Evolutionary conservation across 2,888 invertebrate genomes (phyloP), one percentile per base, ranked within the genome.

Genomic region (Acleris emargana): DNA sequence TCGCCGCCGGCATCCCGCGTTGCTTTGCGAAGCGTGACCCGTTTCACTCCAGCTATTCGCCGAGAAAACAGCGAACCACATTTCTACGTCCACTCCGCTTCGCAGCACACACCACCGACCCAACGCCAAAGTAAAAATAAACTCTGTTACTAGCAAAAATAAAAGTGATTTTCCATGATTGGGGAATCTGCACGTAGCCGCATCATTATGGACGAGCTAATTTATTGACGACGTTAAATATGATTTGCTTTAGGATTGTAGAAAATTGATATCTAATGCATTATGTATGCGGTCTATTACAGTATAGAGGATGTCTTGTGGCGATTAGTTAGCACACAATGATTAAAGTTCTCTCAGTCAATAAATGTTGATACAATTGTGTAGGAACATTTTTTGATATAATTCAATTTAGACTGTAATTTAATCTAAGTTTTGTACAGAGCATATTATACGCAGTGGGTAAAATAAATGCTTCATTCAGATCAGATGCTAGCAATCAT

Each of bases 11-110:
- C 78, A 75, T 73, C 73, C 70, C 70, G 70, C 80, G 79, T 78
- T 81, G 88, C 79, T 78, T 82, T 74, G 64, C 76, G 71, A 78
- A 90, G 79, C 90, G 89, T 89, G 75, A 72, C 80, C 81, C 88
- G 90, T 92, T 92, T 92, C 91, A 91, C 91, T 89, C 82, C 82
- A 91, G 91, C 84, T 91, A 91, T 91, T 91, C 84, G 85, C 73
- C 71, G 85, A 86, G 89, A 89, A 89, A 82, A 81, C 81, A 74
- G 76, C 75, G 76, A 74, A 75, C 82, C 81, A 88, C 89, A 89
- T 91, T 89, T 88, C 89, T 87, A 88, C 81, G 80, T 38, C 83
- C 80, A 87, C 85, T 86, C 84, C 85, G 86, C 84, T 81, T 80
- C 82, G 86, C 81, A 87, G 81, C 81, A 75, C 83, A 83, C 78